Evolutionary conservation across 2,113 vertebrate species (phyloP).

Genomic region (Notarius quadriscutis): DNA sequence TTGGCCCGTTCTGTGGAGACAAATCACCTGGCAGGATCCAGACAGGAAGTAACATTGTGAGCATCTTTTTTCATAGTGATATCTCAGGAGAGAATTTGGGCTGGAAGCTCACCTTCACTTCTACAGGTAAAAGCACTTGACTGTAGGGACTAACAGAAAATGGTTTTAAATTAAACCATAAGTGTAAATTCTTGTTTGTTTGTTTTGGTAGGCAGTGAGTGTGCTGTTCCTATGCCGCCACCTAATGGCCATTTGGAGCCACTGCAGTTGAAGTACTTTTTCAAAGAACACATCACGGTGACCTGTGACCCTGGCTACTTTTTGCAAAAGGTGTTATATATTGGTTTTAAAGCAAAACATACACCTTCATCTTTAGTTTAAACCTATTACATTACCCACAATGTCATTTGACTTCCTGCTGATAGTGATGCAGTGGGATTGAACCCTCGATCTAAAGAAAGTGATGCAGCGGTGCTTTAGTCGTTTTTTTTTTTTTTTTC

Average conservation of each 20-base stretch:
- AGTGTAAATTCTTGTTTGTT: background rate
- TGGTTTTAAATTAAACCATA: too few species aligned
- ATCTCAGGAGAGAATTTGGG: slow-evolving; percentile 89
- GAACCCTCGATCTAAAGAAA: background rate
- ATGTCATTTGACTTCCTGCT: background rate
- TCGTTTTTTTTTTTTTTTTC: background rate
- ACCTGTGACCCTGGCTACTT: slow-evolving; percentile 85
- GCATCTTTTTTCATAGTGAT: slow-evolving; percentile 87
- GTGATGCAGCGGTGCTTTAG: background rate
- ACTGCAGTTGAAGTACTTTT: slow-evolving; percentile 81
- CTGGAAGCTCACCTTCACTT: slow-evolving; percentile 84
- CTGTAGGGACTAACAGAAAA: background rate
- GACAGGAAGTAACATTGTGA: slow-evolving; percentile 75
- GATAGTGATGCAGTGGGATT: background rate
- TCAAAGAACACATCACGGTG: slow-evolving; percentile 88
- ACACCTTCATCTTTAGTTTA: background rate
- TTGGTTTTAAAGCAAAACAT: background rate
- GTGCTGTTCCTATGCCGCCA: slow-evolving; percentile 71
- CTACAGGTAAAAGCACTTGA: slow-evolving; percentile 69
- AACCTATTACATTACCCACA: background rate
- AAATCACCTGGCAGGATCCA: slow-evolving; percentile 80
- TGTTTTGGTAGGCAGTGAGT: slow-evolving; percentile 60
- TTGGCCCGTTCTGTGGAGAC: slow-evolving; percentile 88
- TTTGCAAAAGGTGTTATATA: slow-evolving; percentile 81
- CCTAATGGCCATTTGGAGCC: slow-evolving; percentile 80